Evolutionary conservation across 2,888 invertebrate genomes (phyloP).

Genomic region (Pseudococcus longispinus): DNA sequence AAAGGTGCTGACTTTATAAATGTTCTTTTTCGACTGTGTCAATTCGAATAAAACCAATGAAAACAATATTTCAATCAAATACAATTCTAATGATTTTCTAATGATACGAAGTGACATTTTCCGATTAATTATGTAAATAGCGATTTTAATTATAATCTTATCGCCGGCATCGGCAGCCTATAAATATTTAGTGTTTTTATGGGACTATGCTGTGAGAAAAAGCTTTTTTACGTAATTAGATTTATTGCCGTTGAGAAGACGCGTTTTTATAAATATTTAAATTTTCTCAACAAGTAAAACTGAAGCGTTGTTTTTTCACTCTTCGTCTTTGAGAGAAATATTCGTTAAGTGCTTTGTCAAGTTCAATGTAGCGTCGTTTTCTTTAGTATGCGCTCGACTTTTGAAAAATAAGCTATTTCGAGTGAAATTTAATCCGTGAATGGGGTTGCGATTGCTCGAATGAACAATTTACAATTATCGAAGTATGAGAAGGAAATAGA

Average conservation of each 20-base stretch:
- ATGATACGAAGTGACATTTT: slow-evolving; percentile 18
- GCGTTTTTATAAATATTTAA: not conserved
- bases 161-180: not conserved
- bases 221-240: not conserved
- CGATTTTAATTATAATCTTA: not conserved
- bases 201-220: not conserved
- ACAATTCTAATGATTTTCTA: not conserved
- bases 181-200: slow-evolving; percentile 29
- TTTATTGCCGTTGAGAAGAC: not conserved
- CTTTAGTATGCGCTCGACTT: not conserved
- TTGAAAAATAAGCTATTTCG: not conserved
- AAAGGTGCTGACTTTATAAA: not conserved
- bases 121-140: slow-evolving; percentile 20
- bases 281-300: slow-evolving; percentile 13
- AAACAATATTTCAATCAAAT: not conserved
- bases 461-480: not conserved
- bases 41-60: not conserved
- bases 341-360: not conserved
- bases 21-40: not conserved
- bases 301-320: not conserved
- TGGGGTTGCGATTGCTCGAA: not conserved
- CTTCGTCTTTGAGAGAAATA: not conserved
- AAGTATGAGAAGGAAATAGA: not conserved
- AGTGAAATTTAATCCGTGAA: not conserved
- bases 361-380: not conserved